phyloP scores from a whole-genome alignment of 2,888 invertebrate genomes.

The Xestia rhomboidea region DNA sequence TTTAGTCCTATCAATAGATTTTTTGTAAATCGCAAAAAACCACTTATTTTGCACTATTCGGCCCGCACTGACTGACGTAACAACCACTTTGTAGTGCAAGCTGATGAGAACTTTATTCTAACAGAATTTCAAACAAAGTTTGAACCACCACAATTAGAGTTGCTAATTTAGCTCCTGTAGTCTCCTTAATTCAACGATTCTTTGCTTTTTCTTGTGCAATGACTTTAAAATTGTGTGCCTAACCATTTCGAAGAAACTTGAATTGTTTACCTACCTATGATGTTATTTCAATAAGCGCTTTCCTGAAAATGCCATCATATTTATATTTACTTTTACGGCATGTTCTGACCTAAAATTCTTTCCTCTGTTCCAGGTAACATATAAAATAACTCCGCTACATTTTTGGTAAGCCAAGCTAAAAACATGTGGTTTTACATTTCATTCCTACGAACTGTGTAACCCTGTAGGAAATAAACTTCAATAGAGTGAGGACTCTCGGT shows the following conservation, averaged over 20 bases:
- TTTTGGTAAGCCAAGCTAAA: conserved; percentile 54
- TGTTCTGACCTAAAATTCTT: conserved; percentile 41
- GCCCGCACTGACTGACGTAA: no score
- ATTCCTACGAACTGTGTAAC: conserved; percentile 41
- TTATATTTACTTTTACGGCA: conserved; percentile 7
- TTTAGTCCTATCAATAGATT: no score
- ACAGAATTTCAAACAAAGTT: no score
- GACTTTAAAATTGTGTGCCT: neutral
- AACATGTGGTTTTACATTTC: conserved; percentile 50
- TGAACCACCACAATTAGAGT: no score
- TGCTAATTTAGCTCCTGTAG: no score
- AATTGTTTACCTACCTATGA: neutral
- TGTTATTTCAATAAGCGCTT: neutral
- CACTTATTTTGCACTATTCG: no score
- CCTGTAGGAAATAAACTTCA: conserved; percentile 53
- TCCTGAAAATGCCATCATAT: conserved; percentile 8
- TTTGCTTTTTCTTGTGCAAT: neutral
- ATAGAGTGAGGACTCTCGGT: conserved; percentile 43
- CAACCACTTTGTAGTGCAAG: no score
- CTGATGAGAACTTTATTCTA: no score
- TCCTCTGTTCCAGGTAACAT: conserved; percentile 62
- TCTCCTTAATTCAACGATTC: no score
- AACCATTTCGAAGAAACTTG: neutral
- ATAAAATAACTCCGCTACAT: conserved; percentile 27
- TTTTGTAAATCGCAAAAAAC: no score